phyloP scores from a whole-genome alignment of 2,113 vertebrate genomes.

The Myanophis thanlyinensis region DNA sequence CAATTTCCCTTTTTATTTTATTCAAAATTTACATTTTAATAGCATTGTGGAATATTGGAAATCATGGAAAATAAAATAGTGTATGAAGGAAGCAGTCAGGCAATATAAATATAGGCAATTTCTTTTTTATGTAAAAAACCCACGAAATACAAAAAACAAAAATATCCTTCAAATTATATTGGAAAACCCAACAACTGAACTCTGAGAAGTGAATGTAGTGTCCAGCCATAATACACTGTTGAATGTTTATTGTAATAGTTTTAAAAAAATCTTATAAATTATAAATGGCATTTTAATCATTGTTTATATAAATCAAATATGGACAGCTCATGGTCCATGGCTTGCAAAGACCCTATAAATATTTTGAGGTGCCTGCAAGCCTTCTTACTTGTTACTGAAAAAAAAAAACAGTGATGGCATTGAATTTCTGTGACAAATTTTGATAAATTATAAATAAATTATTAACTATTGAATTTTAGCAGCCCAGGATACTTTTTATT shows the following conservation, averaged over 20 bases:
- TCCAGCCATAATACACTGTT: background rate
- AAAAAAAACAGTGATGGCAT: background rate
- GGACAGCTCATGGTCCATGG: background rate
- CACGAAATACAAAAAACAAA: constrained; percentile 29
- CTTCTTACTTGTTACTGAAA: background rate
- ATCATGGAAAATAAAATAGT: constrained; percentile 17
- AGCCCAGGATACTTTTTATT: background rate
- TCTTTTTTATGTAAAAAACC: constrained; percentile 13
- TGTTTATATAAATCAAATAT: background rate
- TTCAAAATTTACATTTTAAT: background rate
- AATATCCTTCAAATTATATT: constrained; percentile 9
- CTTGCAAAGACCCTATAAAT: background rate
- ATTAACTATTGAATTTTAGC: background rate
- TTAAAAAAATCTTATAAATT: background rate
- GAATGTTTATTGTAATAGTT: background rate
- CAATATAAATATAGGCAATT: constrained; percentile 38
- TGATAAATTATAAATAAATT: background rate
- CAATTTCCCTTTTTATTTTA: background rate
- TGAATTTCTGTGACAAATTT: background rate
- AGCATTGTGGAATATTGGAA: background rate
- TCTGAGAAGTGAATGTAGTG: background rate
- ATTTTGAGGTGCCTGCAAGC: background rate
- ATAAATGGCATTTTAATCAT: background rate
- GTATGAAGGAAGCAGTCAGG: constrained; percentile 29
- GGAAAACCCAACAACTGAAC: background rate